These are phyloP conservation scores for Corythornis madagascariensis DNA, from an alignment of 2,113 vertebrate species.

Conservation along the genomic window DNA sequence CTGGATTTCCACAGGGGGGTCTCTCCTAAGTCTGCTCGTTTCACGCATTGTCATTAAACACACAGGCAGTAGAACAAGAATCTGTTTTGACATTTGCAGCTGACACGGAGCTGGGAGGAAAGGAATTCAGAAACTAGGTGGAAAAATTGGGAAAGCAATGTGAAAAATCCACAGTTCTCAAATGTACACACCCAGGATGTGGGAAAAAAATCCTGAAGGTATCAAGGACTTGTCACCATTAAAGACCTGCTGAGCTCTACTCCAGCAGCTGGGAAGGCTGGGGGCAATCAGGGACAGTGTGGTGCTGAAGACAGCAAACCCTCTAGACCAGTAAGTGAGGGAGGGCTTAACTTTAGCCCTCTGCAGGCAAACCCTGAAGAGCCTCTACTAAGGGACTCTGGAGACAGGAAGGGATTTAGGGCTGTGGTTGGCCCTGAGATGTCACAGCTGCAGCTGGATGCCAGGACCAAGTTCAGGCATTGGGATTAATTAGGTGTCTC, in stretches of 20 bases:
- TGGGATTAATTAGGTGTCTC: neutral
- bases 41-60: neutral
- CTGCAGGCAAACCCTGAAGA: rapidly evolving
- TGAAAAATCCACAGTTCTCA: neutral
- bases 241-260: rapidly evolving
- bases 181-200: neutral
- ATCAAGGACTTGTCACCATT: neutral
- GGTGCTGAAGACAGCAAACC: neutral
- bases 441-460: neutral
- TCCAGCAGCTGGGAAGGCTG: neutral
- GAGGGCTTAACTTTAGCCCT: neutral
- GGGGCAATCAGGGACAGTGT: neutral
- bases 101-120: neutral
- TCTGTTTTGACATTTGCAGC: neutral
- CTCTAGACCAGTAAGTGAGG: neutral
- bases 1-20: neutral
- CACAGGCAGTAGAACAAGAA: rapidly evolving
- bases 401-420: neutral
- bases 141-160: neutral
- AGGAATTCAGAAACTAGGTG: neutral
- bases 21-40: neutral
- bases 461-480: neutral
- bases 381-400: neutral
- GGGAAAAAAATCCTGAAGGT: neutral
- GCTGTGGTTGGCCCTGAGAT: neutral